These are phyloP conservation scores for Candidula unifasciata DNA, from an alignment of 2,888 invertebrate species.

Conservation along the genomic window DNA sequence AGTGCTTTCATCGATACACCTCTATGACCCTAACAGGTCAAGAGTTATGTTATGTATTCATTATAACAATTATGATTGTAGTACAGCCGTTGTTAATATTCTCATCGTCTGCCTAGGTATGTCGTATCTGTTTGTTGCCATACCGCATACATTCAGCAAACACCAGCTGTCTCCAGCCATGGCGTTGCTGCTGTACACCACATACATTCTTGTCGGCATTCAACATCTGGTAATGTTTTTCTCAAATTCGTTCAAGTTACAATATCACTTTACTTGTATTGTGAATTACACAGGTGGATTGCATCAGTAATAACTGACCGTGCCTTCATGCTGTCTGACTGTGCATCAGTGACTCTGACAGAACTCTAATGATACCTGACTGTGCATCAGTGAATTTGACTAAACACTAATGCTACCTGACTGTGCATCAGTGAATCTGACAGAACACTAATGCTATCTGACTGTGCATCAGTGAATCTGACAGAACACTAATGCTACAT, in stretches of 20 bases:
- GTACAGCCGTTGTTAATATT: neutral
- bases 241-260: neutral
- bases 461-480: no score
- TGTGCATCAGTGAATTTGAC: no score
- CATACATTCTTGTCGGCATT: conserved; percentile 67
- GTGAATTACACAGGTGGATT: neutral
- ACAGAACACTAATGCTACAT: no score
- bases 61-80: neutral
- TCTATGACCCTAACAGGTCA: no score
- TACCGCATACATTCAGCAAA: conserved; percentile 63
- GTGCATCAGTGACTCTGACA: no score
- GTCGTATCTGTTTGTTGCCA: conserved; percentile 65
- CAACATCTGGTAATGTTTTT: conserved; percentile 65
- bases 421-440: no score
- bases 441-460: no score
- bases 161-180: conserved; percentile 65
- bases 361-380: no score
- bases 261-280: neutral
- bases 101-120: conserved; percentile 52
- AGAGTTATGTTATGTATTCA: neutral
- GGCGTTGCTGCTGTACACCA: conserved; percentile 65
- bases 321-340: no score
- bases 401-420: no score
- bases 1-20: no score
- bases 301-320: no score